Evolutionary conservation across 2,888 invertebrate species (phyloP), one percentile per base, ranked within the genome.

Genomic region (Drosophila dives): DNA sequence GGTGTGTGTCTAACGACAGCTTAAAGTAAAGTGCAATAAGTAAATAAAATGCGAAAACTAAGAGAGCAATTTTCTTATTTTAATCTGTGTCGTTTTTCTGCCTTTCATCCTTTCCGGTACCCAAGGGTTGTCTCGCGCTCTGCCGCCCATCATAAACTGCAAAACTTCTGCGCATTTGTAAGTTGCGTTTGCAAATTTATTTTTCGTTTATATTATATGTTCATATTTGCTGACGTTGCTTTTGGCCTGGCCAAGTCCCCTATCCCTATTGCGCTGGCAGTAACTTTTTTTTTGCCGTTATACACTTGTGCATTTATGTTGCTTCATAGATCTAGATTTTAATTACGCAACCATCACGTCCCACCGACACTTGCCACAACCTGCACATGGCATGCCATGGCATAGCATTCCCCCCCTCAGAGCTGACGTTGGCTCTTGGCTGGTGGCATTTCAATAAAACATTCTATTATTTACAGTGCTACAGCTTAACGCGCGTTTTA

Each of bases 401-500:
- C 64, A 51, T 64, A 49, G 32, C 23, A 23, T 23, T 23, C 23
- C 23, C 23, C 48, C 48, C 40, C 26, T 12, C 20, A 29, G 38
- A 12, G 32, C 45, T 51, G 62, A 58, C 53, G 49, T 62, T 68
- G 64, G 80, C 68, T 63, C 45, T 59, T 68, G 64, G 80, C 68
- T 63, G 60, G 49, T 80, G 83, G 61, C 75, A 73, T 88, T 83
- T 77, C 76, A 75, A 88, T 86, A 82, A 74, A 86, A 62, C 72
- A 72, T 84, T 85, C 80, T 72, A 81, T 84, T 87, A 89, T 85
- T 89, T 75, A 75, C 71, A 83, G 79, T 69, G 86, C 58, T 75
- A 74, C 79, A 85, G 89, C 74, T 85, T 87, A 87, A 82, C 82
- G 89, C 85, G 85, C 77, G 69, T 72, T 81, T 80, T 78, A 77